Base-by-base conservation (phyloP, 2,888 invertebrate species). In the Acronicta leporina region DNA sequence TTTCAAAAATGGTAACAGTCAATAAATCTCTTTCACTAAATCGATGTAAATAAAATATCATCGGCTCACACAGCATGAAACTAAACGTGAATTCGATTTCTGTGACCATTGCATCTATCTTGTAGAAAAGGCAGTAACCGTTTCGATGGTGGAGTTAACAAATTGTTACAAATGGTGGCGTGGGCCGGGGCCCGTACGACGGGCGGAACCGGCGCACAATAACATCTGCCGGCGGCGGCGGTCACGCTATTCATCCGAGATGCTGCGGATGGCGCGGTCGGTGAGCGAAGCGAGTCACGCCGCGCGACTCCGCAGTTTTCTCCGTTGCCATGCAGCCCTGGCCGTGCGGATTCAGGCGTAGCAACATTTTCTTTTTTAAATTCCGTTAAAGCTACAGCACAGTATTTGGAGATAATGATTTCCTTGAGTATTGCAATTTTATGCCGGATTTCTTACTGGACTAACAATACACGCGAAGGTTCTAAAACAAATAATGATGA, bases 131-230 rank as follows among this genome's bases (percentile, higher is more conserved):
- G 61, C 58, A 56, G 68, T 76, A 69, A 64, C 77, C 68, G 59
- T 68, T 68, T 61, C 61, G 64, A 73, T 76, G 64, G 68, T 56
- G 48, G 65, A 79, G 68, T 79, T 73, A 77, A 82, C 87, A 89
- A 88, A 88, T 87, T 87, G 85, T 85, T 83, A 87, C 85, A 86
- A 87, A 89, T 87, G 77, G 81, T 69, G 73, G 62, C 55, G 64
- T 54, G 60, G 64, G 66, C 56, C 59, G 68, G 64, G 62, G 59
- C 44, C 49, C 48, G 73, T 15, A 57, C 59, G 68, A 70, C 65
- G 73, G 73, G 63, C 76, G 79, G 77, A 79, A 77, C 72, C 65
- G 65, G 64, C 61, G 57, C 72, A 81, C 80, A 82, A 83, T 79
- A 73, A 67, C 56, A 69, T 68, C 70, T 68, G 65, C 71, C 73